Percentiles rank a stretch among this genome's conserved stretches.
Conservation (phyloP, 2,113 vertebrate species). For the Eolophus roseicapilla region DNA sequence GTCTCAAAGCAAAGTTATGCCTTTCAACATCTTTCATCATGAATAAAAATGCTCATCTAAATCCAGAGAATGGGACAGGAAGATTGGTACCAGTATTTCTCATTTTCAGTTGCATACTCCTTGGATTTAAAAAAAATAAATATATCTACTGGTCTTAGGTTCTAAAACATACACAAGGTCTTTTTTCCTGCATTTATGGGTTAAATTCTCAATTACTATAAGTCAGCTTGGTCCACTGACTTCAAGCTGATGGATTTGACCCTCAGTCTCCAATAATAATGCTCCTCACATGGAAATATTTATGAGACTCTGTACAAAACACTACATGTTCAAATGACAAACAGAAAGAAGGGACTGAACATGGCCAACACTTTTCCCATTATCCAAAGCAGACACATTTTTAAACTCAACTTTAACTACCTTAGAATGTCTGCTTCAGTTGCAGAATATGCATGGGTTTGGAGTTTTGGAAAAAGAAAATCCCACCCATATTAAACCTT, state of each 20-base stretch:
- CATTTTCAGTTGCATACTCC: background rate
- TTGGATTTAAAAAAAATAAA: background rate
- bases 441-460: background rate
- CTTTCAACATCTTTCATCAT: background rate
- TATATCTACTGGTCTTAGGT: background rate
- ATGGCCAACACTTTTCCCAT: background rate
- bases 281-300: background rate
- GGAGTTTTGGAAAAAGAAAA: background rate
- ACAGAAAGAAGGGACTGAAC: background rate
- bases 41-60: background rate
- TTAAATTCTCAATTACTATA: background rate
- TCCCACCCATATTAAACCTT: background rate
- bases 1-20: background rate
- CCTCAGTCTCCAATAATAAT: background rate
- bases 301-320: background rate
- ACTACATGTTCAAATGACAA: background rate
- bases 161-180: background rate
- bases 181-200: background rate
- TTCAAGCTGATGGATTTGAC: background rate
- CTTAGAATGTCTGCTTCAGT: background rate
- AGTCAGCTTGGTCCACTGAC: rapidly evolving
- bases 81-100: background rate
- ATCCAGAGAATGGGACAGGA: background rate
- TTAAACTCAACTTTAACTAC: background rate
- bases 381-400: background rate